Evolutionary conservation across 1,140 invertebrate species (phyloP).

Genomic region (Ceratosolen solmsi): DNA sequence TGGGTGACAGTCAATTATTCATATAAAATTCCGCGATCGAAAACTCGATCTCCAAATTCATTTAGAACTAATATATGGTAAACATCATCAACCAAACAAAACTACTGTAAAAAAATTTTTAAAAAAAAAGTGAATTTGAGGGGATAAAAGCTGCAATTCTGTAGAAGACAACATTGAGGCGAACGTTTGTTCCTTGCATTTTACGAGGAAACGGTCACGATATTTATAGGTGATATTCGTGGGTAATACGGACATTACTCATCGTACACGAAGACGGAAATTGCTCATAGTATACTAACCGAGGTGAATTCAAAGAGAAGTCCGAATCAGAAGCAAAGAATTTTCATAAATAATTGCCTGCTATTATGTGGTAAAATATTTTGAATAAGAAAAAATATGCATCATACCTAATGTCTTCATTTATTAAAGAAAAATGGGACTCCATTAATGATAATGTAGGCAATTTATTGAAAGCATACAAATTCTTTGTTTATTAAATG

Average conservation of each 20-base stretch:
- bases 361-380: slow-evolving; percentile 13
- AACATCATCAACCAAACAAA: not conserved
- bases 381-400: not conserved
- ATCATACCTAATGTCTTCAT: not conserved
- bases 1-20: too few relatives aligned
- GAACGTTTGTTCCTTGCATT: slow-evolving; percentile 46
- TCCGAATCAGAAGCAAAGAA: slow-evolving; percentile 15
- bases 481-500: not conserved
- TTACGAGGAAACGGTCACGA: slow-evolving; percentile 59
- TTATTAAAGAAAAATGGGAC: not conserved
- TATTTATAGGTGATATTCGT: slow-evolving; percentile 61
- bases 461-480: too few relatives aligned
- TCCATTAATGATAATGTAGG: not conserved
- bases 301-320: slow-evolving; percentile 1
- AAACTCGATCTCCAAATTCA: too few relatives aligned
- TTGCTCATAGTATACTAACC: slow-evolving; percentile 16
- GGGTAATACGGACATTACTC: slow-evolving; percentile 59
- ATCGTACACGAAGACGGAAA: slow-evolving; percentile 48
- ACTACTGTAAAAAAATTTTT: not conserved
- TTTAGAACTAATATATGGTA: too few relatives aligned
- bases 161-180: not conserved
- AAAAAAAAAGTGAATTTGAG: slow-evolving; percentile 1
- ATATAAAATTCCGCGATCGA: slow-evolving; percentile 2
- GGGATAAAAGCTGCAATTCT: not conserved
- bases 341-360: slow-evolving; percentile 10